Base-by-base conservation (phyloP, 92 coral and sea anemone genomes). In the Zoanthus gigantus region DNA sequence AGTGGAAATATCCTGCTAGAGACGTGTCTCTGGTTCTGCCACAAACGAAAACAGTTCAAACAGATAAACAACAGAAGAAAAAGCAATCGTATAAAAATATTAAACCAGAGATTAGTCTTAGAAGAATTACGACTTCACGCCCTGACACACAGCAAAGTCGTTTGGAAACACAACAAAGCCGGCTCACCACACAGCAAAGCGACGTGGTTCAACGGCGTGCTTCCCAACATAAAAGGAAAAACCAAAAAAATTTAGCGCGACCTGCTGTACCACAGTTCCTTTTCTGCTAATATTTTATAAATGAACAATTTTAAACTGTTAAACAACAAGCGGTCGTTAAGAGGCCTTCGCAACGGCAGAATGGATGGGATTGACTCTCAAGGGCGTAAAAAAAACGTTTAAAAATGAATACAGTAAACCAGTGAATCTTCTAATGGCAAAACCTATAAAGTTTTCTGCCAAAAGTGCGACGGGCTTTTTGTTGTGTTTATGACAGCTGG, bases 81-180 rank as follows among this genome's bases (percentile, higher is more conserved):
- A 81, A 81, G 13, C 60, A 58, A 12, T 63, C 85, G 11, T 45
- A 81, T 13, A 81, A 67, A 46, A 54, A 4, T 42, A 46, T 28
- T 28, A 81, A 81, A 81, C 12, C 63, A 18, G 18, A 46, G 42
- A 32, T 81, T 28, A 67, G 34, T 15, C 16, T 81, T 18, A 65
- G 85, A 61, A 16, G 63, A 11, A 18, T 81, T 47, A 74, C 28
- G 28, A 14, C 47, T 1, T 66, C 69, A 28, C 69, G 69, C 29
- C 32, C 65, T 28, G 53, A 54, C 30, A 81, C 85, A 60, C 85
- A 81, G 66, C 85, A 81, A 46, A 81, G 85, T 31, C 85, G 85
- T 17, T 56, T 81, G 18, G 75, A 44, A 30, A 81, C 85, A n/a
- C 76, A 47, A 42, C 85, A 81, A 81, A 81, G 85, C 10, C 60